Evolutionary conservation across 2,797 vertebrate species (phyloP), one percentile per base, ranked within the genome.

Genomic region (Artibeus lituratus): DNA sequence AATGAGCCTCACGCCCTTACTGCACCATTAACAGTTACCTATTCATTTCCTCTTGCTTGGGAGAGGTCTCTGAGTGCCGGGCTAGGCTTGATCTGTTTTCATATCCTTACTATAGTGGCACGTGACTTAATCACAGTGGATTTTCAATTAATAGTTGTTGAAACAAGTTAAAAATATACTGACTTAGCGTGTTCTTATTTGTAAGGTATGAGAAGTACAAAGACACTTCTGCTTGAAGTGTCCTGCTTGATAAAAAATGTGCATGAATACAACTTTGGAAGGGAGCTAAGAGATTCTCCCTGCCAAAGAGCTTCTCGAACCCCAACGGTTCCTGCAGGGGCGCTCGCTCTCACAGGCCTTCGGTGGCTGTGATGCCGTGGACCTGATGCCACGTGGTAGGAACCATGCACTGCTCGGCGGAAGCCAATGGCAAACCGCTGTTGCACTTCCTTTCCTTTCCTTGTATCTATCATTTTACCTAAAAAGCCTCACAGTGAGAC

Each of bases 131-230:
- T 65, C 21, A 37, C 0, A 51, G 29, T 29, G 53, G 35, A 4
- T 80, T 65, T 47, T 74, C 42, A 62, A 67, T 69, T 59, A 73
- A 37, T 5, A 65, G 74, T 2, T 90, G 42, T 10, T 72, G 39
- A 70, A 95, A 82, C 84, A 57, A 91, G n/a, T 77, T 76, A 90
- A 59, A 92, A 91, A 81, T 42, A 76, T 7, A 91, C 0, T 78
- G 80, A 82, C 24, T 91, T 74, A 35, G 29, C 19, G 5, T 55
- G 47, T 35, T 91, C 29, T 39, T 49, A 80, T 10, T 39, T 83
- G 51, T 87, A 76, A 91, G 57, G 26, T 22, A 67, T 65, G 26
- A 90, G 26, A 85, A 59, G 11, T 35, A 94, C 42, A 90, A 49
- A 87, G 18, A 73, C 15, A 72, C 15, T 42, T 42, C 39, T 42